Percentiles rank a stretch among this genome's conserved stretches.
Conservation (phyloP, 2,113 vertebrate species). For the Pseudopodoces humilis region DNA sequence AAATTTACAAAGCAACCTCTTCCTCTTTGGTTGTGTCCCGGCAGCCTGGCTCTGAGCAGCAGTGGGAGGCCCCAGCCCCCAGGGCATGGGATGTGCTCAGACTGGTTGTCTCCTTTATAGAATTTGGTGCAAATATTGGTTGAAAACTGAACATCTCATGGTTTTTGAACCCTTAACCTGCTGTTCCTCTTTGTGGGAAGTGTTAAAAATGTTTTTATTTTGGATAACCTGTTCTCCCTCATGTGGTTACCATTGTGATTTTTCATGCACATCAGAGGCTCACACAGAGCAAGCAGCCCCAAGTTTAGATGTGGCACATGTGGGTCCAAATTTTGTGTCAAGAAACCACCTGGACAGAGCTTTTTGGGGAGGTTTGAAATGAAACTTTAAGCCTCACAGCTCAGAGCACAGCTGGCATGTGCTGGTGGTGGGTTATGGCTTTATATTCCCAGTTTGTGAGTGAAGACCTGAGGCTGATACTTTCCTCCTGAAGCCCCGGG, state of each 20-base stretch:
- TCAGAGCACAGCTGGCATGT: not conserved
- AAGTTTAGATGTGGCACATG: rapidly evolving
- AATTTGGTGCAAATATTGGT: conserved; percentile 25
- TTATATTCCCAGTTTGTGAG: not conserved
- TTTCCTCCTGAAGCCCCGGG: not conserved
- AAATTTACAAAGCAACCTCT: not conserved
- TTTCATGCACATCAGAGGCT: not conserved
- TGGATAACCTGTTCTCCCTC: not conserved
- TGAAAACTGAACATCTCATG: conserved; percentile 20
- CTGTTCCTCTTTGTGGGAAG: not conserved
- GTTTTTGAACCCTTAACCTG: not conserved
- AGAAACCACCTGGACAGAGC: not conserved
- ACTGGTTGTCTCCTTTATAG: not conserved
- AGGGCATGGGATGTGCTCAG: not conserved
- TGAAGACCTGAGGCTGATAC: not conserved
- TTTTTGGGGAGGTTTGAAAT: not conserved
- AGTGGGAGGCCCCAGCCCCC: not conserved
- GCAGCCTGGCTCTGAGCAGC: conserved; percentile 42
- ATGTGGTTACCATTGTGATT: not conserved
- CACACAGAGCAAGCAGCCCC: not conserved
- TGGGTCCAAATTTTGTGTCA: not conserved
- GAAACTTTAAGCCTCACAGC: not conserved
- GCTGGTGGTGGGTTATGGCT: not conserved
- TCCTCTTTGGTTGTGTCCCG: not conserved
- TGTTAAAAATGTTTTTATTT: not conserved